Base-by-base conservation (phyloP, 2,113 vertebrate species). In the Epinephelus fuscoguttatus region DNA sequence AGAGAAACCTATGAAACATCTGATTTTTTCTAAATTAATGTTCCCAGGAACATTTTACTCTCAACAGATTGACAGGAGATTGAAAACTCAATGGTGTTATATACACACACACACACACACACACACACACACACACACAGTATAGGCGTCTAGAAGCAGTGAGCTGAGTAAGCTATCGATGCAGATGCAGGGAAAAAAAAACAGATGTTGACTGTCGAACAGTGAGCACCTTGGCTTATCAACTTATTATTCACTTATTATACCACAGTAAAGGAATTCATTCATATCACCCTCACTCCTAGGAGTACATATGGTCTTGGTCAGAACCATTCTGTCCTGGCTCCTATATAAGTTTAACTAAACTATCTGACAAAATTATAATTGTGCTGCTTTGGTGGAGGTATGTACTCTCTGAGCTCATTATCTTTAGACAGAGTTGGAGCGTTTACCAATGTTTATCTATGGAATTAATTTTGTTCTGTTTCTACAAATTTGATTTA, bases 1-100 rank as follows among this genome's bases (percentile, higher is more conserved):
- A 66, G 6, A 66, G 12, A 27, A 68, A 6, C 17, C 61, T 50
- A 30, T 1, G 7, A 70, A 59, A 49, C 21, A 25, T 47, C 10
- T 45, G 33, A 23, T 64, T 14, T 52, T 12, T 17, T 82, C 37
- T 27, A 37, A 66, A 55, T 56, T 2, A 70, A 75, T 57, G 27
- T n/a, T 63, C 19, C 57, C 21, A 74, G 52, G 2, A n/a, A 75
- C 1, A 8, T 45, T 81, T 56, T 21, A 27, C 57, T 70, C 66
- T 61, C 49, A 37, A 73, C 27, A 18, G 5, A 72, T 13, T 30
- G 14, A 71, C 25, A 50, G 52, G 10, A 60, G 49, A 62, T 17
- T 55, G 27, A 71, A 49, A 67, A 82, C 40, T 3, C 6, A 27
- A 21, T 5, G 3, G 5, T 21, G 15, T 23, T 33, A 9, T 50